Evolutionary conservation across 1,140 invertebrate genomes (phyloP).

Genomic region (Drosophila ananassae): DNA sequence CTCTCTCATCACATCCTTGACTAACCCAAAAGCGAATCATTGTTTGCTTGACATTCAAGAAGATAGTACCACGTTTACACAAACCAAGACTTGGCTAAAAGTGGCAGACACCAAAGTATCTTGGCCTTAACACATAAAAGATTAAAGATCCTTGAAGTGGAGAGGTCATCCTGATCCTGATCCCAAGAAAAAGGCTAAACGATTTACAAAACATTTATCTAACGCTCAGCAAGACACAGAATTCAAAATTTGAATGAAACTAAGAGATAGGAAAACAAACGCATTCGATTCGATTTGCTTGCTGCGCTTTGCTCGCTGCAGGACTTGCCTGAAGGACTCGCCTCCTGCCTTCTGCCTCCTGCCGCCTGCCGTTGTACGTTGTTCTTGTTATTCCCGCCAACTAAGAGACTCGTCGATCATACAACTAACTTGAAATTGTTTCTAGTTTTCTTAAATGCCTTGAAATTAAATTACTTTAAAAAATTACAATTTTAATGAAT

Average conservation of each 20-base stretch:
- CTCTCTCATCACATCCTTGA: conserved; percentile 37
- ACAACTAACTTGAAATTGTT: conserved; percentile 34
- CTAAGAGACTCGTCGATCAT: conserved; percentile 42
- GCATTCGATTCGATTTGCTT: conserved; percentile 80
- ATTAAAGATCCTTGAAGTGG: background rate
- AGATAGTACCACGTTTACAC: background rate
- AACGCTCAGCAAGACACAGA: conserved; percentile 55
- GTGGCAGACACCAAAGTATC: too few species aligned
- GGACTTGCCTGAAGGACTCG: conserved; percentile 49
- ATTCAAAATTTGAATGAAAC: conserved; percentile 7
- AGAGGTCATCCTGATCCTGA: conserved; percentile 4
- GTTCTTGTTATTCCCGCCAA: conserved; percentile 47
- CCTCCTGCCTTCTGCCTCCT: conserved; percentile 16
- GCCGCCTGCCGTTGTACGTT: conserved; percentile 52
- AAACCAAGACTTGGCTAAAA: background rate
- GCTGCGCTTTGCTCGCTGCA: conserved; percentile 76
- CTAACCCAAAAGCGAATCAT: conserved; percentile 36
- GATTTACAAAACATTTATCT: conserved; percentile 77
- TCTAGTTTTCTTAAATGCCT: conserved; percentile 1
- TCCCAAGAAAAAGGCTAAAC: conserved; percentile 57
- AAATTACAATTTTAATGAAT: background rate
- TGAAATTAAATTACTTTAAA: background rate
- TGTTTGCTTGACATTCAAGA: background rate
- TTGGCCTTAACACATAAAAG: too few species aligned
- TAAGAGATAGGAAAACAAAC: conserved; percentile 32